Percentiles rank a stretch among this genome's conserved stretches.
Evolutionary conservation across 2,888 invertebrate genomes (phyloP).

Genomic region (Lithosia quadra): DNA sequence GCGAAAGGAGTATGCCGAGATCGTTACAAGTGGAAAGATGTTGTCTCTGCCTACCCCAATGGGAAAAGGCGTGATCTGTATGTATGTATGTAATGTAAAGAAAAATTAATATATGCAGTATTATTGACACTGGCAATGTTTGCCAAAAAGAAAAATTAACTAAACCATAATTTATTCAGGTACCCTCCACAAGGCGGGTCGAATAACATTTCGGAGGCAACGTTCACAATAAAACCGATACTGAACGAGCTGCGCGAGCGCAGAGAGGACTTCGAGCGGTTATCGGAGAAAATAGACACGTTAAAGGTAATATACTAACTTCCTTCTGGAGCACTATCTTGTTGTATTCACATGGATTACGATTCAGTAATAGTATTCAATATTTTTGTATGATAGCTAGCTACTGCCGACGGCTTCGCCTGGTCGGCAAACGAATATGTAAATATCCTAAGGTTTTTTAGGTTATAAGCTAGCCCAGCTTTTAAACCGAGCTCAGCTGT

Average conservation of each 20-base stretch:
- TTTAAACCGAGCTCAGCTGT: too few species aligned
- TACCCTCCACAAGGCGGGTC: conserved; percentile 81
- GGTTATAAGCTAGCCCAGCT: too few species aligned
- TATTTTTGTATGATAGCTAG: background rate
- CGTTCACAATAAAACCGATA: conserved; percentile 89
- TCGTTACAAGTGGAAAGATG: too few species aligned
- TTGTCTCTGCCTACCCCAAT: too few species aligned
- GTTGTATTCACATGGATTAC: background rate
- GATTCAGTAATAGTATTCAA: background rate
- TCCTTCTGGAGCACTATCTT: background rate
- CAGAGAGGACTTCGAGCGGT: conserved; percentile 92
- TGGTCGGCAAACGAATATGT: background rate
- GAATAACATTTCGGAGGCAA: conserved; percentile 79
- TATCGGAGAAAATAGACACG: conserved; percentile 93
- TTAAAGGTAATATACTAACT: conserved; percentile 87
- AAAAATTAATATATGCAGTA: too few species aligned
- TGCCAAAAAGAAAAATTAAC: too few species aligned
- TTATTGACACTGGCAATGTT: too few species aligned
- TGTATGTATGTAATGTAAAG: too few species aligned
- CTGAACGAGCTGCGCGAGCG: conserved; percentile 93
- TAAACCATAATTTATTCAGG: conserved; percentile 60
- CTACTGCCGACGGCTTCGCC: background rate
- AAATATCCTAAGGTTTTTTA: too few species aligned
- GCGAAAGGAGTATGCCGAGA: too few species aligned
- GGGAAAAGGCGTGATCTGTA: too few species aligned